Evolutionary conservation across 2,888 invertebrate genomes (phyloP).

Genomic region (Eucriotettix oculatus): DNA sequence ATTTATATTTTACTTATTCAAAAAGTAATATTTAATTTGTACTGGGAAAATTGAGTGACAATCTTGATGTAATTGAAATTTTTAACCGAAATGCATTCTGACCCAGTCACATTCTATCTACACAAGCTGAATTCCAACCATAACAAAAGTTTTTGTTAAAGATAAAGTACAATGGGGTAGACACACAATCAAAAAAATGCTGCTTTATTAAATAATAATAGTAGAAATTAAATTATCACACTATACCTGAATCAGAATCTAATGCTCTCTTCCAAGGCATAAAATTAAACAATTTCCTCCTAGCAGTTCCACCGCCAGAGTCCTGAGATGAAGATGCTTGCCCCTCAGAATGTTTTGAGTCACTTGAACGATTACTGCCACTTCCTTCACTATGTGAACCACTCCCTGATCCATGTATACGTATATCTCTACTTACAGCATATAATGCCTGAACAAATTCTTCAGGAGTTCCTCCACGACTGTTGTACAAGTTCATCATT

Average conservation of each 20-base stretch:
- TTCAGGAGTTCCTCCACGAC: constrained; percentile 19
- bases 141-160: no score
- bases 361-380: constrained; percentile 5
- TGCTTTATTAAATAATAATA: no score
- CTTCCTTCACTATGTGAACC: constrained; percentile 2
- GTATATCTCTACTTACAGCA: constrained; percentile 15
- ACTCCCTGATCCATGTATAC: constrained; percentile 1
- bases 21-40: no score
- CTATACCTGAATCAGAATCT: constrained; percentile 9
- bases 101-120: no score
- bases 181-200: no score
- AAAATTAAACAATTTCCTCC: not conserved
- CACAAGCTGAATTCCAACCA: no score
- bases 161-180: no score
- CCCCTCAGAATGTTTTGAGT: constrained; percentile 2
- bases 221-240: no score
- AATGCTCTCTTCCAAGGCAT: constrained; percentile 1
- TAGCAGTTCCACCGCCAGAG: not conserved
- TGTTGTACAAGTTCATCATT: constrained; percentile 17
- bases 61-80: no score
- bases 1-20: no score
- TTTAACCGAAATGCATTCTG: no score
- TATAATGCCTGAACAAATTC: constrained; percentile 20
- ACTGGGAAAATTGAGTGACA: no score
- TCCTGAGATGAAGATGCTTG: constrained; percentile 6